Conservation (phyloP, 2,888 invertebrate genomes). For the Piscicola geometra region DNA sequence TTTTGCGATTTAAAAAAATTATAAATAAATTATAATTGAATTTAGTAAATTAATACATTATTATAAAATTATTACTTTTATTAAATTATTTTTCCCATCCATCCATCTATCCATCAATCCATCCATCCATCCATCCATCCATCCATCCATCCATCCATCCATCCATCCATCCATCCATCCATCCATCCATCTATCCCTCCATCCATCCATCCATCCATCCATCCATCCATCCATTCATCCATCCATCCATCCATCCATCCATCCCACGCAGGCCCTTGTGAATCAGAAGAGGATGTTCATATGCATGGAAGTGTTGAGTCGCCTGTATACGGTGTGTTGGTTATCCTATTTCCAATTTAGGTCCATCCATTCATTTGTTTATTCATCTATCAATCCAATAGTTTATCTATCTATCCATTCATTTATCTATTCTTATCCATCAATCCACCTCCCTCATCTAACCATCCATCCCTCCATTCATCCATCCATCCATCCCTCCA, state of each 20-base stretch:
- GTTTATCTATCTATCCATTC: neutral
- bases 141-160: too few species aligned
- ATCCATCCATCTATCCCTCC: too few species aligned
- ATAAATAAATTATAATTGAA: too few species aligned
- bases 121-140: too few species aligned
- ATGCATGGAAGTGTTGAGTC: slow-evolving; percentile 64
- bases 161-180: too few species aligned
- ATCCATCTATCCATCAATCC: too few species aligned
- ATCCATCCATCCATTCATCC: too few species aligned
- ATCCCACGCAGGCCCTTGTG: neutral
- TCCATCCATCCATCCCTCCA: slow-evolving; percentile 74
- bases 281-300: slow-evolving; percentile 41
- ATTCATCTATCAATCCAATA: neutral
- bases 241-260: too few species aligned
- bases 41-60: too few species aligned
- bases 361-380: neutral
- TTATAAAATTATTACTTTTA: neutral
- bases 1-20: too few species aligned
- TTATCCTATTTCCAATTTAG: neutral
- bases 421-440: neutral
- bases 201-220: too few species aligned
- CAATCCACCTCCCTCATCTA: slow-evolving; percentile 33
- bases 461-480: slow-evolving; percentile 61
- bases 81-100: neutral
- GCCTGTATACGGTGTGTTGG: slow-evolving; percentile 64